Conservation (phyloP, 2,888 invertebrate species). For the Netelia virgata region DNA sequence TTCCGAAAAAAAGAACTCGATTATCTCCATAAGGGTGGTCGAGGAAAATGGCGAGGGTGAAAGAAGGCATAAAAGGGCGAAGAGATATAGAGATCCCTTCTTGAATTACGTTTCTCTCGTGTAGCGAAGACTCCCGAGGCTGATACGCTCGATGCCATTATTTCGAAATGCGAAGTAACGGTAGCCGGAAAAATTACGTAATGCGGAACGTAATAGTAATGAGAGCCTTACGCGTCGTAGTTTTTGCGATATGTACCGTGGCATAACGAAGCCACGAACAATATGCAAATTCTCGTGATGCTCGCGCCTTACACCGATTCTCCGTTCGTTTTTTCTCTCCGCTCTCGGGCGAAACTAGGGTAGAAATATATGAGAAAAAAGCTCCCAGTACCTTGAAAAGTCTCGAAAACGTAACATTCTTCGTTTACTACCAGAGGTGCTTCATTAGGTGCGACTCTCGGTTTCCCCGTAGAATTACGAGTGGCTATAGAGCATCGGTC, state of each 20-base stretch:
- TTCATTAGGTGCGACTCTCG: background rate
- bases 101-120: constrained; percentile 37
- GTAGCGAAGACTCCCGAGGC: constrained; percentile 18
- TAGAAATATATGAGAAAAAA: background rate
- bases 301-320: background rate
- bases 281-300: constrained; percentile 12
- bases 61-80: constrained; percentile 27
- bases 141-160: constrained; percentile 45
- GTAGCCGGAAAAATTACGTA: background rate
- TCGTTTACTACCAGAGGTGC: background rate
- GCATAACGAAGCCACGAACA: too few species aligned
- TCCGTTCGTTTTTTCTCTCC: background rate
- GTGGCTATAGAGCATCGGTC: background rate
- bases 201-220: background rate
- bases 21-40: constrained; percentile 26
- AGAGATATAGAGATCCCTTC: constrained; percentile 40
- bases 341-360: background rate
- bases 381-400: too few species aligned
- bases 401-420: too few species aligned
- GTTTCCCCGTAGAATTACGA: constrained; percentile 32
- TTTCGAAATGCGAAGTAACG: constrained; percentile 54
- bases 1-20: constrained; percentile 39
- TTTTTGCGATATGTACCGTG: background rate
- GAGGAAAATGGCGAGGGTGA: constrained; percentile 23
- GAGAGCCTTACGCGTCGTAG: background rate